Evolutionary conservation across 2,113 vertebrate species (phyloP).

Genomic region (Leptobrachium leishanense): DNA sequence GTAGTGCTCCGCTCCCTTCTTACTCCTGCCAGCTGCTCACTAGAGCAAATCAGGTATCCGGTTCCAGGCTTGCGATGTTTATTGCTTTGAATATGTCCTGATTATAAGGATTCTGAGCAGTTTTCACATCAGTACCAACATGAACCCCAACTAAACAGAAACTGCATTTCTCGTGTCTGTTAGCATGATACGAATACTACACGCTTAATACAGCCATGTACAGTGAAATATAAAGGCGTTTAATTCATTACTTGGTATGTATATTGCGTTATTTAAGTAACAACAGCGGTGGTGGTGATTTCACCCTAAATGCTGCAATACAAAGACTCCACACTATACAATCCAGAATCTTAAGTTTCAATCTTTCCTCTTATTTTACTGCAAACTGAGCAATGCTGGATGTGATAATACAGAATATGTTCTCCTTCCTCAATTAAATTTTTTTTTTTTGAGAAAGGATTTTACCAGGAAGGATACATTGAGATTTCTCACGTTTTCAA

Average conservation of each 20-base stretch:
- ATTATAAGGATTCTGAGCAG: slow-evolving; percentile 29
- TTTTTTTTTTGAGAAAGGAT: no score
- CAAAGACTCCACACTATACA: no score
- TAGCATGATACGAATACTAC: slow-evolving; percentile 15
- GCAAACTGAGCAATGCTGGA: no score
- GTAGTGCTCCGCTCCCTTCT: slow-evolving; percentile 26
- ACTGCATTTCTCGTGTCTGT: not conserved
- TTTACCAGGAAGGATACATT: no score
- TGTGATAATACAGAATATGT: no score
- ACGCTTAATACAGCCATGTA: slow-evolving; percentile 28
- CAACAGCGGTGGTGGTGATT: no score
- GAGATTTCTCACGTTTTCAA: no score
- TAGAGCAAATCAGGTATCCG: slow-evolving; percentile 40
- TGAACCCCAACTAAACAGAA: slow-evolving; percentile 8
- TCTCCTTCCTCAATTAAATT: no score
- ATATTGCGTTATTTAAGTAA: no score
- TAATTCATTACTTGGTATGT: not conserved
- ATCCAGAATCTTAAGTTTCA: no score
- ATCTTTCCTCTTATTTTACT: no score
- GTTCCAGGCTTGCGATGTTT: slow-evolving; percentile 41
- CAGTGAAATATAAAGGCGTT: slow-evolving; percentile 12
- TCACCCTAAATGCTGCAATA: no score
- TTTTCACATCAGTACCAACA: slow-evolving; percentile 36
- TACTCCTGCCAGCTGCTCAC: slow-evolving; percentile 45
- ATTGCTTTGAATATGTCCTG: slow-evolving; percentile 36